phyloP scores from a whole-genome alignment of 2,113 vertebrate genomes.

The Notechis scutatus region DNA sequence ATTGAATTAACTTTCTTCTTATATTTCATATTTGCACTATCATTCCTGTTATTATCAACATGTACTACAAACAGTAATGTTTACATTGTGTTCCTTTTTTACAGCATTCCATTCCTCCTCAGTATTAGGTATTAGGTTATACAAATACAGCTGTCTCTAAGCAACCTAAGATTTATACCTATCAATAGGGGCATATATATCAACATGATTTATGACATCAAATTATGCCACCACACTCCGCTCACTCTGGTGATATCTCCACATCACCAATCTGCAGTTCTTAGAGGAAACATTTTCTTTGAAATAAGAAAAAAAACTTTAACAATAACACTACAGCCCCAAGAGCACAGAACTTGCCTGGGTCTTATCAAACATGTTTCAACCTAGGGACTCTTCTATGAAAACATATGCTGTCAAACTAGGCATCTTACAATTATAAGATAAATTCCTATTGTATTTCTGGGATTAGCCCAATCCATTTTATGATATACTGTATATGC shows the following conservation, averaged over 20 bases:
- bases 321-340: background rate
- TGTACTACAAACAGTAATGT: background rate
- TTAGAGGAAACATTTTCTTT: background rate
- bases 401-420: background rate
- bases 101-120: background rate
- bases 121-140: background rate
- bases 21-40: background rate
- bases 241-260: background rate
- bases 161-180: background rate
- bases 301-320: background rate
- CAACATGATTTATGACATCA: background rate
- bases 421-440: background rate
- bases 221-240: background rate
- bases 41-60: background rate
- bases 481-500: background rate
- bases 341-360: background rate
- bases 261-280: background rate
- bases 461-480: background rate
- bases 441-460: background rate
- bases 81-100: background rate
- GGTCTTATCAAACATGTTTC: background rate
- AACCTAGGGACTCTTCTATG: background rate
- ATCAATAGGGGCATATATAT: background rate
- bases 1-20: background rate
- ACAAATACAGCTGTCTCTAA: background rate